Evolutionary conservation across 1,140 invertebrate species (phyloP).

Genomic region (Sitophilus oryzae): DNA sequence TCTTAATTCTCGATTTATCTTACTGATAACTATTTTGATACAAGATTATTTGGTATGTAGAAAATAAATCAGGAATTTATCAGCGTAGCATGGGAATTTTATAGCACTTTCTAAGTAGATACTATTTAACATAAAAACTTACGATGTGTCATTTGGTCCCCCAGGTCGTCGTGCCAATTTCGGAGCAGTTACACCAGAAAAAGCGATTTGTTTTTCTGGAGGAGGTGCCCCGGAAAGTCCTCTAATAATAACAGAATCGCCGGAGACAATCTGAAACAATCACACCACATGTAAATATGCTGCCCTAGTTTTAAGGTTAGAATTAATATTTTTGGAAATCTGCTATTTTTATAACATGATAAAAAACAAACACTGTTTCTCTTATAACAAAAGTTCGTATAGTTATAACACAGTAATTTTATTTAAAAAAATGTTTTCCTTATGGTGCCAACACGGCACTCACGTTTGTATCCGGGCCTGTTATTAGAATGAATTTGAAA

Average conservation of each 20-base stretch:
- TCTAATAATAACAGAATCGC: slow-evolving; percentile 83
- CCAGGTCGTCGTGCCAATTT: slow-evolving; percentile 76
- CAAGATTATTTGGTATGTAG: too few species aligned
- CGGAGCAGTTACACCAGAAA: slow-evolving; percentile 87
- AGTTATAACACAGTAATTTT: not conserved
- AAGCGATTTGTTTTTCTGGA: slow-evolving; percentile 81
- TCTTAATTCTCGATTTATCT: too few species aligned
- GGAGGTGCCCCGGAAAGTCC: slow-evolving; percentile 78
- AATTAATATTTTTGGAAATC: slow-evolving; percentile 11
- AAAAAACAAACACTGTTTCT: slow-evolving; percentile 3
- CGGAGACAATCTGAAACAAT: slow-evolving; percentile 71
- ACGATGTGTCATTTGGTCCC: slow-evolving; percentile 41
- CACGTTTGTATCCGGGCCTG: slow-evolving; percentile 1
- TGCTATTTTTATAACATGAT: slow-evolving; percentile 15
- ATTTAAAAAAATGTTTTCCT: slow-evolving; percentile 16
- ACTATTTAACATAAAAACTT: slow-evolving; percentile 37
- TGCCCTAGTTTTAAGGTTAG: slow-evolving; percentile 25
- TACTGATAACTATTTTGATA: too few species aligned
- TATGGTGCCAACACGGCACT: slow-evolving; percentile 32
- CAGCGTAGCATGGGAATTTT: too few species aligned
- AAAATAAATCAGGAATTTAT: too few species aligned
- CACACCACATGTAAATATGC: slow-evolving; percentile 26
- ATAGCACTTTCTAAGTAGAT: too few species aligned
- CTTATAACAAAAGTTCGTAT: slow-evolving; percentile 6
- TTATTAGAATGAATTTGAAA: slow-evolving; percentile 2